These are phyloP conservation scores for Falco peregrinus DNA, from an alignment of 2,797 vertebrate species.

Conservation along the genomic window DNA sequence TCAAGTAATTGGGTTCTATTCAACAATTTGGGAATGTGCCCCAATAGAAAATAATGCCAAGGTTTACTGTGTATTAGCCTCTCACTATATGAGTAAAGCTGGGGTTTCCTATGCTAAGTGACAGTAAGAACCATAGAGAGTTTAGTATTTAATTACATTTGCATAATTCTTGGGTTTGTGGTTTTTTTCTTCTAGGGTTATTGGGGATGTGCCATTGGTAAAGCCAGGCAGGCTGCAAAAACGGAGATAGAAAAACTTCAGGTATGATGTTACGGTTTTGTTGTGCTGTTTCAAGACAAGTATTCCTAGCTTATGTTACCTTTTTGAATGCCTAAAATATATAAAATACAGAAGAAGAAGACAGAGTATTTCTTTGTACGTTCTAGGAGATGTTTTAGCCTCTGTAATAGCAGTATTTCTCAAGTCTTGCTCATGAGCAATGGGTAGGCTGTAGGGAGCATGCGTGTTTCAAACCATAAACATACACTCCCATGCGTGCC, in stretches of 20 bases:
- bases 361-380: not conserved
- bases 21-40: not conserved
- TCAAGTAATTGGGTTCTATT: not conserved
- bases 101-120: not conserved
- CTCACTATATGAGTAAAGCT: not conserved
- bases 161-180: too few relatives aligned
- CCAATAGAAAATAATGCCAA: not conserved
- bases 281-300: not conserved
- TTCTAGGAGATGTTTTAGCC: not conserved
- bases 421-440: not conserved
- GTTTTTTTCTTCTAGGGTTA: slow-evolving; percentile 82
- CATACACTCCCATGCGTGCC: too few relatives aligned
- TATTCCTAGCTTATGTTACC: not conserved
- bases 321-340: not conserved
- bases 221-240: slow-evolving; percentile 97
- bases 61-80: not conserved
- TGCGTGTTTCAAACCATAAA: not conserved
- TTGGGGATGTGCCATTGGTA: slow-evolving; percentile 97
- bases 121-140: not conserved
- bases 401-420: not conserved
- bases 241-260: slow-evolving; percentile 98
- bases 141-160: not conserved
- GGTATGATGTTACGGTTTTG: slow-evolving; percentile 72
- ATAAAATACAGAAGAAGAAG: not conserved
- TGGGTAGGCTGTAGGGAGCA: not conserved